Percentiles rank a stretch among this genome's conserved stretches.
Conservation (phyloP, 2,888 invertebrate genomes). For the Leptopilina syphax region DNA sequence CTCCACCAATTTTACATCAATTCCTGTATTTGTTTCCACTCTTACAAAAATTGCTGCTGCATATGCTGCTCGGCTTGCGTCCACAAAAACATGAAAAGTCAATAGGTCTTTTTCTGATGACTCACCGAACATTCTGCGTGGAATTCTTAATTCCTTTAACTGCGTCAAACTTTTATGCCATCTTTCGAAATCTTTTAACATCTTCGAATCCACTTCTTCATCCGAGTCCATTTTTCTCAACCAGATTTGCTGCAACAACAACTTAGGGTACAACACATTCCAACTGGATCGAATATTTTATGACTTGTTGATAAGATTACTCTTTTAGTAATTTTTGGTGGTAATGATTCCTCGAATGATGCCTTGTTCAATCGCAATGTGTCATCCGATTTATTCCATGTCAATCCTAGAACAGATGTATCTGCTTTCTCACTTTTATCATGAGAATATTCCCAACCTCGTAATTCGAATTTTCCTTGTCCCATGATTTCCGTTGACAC, state of each 20-base stretch:
- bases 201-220: slow-evolving; percentile 37
- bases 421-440: slow-evolving; percentile 19
- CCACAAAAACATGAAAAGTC: slow-evolving; percentile 59
- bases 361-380: slow-evolving; percentile 42
- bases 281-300: slow-evolving; percentile 52
- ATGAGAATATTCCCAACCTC: slow-evolving; percentile 49
- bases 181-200: neutral
- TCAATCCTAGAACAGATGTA: slow-evolving; percentile 47
- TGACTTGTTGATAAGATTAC: slow-evolving; percentile 46
- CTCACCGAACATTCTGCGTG: neutral
- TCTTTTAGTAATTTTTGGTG: slow-evolving; percentile 24
- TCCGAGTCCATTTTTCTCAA: slow-evolving; percentile 47
- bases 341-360: neutral
- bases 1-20: slow-evolving; percentile 46
- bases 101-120: slow-evolving; percentile 14
- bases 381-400: slow-evolving; percentile 47
- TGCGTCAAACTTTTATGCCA: neutral
- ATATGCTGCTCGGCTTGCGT: slow-evolving; percentile 60
- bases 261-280: slow-evolving; percentile 51
- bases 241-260: slow-evolving; percentile 51
- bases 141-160: neutral
- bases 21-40: neutral
- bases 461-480: slow-evolving; percentile 50
- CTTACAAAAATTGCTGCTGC: slow-evolving; percentile 51
- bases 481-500: slow-evolving; percentile 49